These are phyloP conservation scores for Polyommatus icarus DNA, from an alignment of 2,888 invertebrate genomes.

Conservation along the genomic window DNA sequence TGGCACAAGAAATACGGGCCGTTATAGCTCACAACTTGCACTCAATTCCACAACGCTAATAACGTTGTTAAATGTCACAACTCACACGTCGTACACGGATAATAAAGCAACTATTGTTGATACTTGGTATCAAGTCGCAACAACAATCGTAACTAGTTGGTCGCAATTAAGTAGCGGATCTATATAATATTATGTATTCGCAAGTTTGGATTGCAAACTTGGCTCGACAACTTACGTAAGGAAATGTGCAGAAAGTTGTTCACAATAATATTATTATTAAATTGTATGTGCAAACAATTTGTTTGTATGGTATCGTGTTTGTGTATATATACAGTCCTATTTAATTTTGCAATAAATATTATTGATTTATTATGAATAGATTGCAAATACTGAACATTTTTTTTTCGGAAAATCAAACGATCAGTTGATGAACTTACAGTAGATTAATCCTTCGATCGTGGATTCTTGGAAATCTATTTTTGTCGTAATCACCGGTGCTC, in stretches of 20 bases:
- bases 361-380: no score
- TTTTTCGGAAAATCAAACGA: no score
- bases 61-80: constrained; percentile 1
- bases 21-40: constrained; percentile 38
- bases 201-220: constrained; percentile 19
- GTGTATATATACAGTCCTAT: no score
- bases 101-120: constrained; percentile 32
- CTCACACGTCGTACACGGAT: constrained; percentile 4
- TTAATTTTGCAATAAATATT: no score
- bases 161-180: constrained; percentile 29
- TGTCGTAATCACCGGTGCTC: no score
- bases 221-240: not conserved
- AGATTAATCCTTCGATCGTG: no score
- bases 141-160: constrained; percentile 27
- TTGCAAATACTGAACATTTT: no score
- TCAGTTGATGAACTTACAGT: no score
- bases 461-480: no score
- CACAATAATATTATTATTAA: not conserved
- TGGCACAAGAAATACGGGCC: constrained; percentile 22
- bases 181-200: no score
- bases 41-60: constrained; percentile 52
- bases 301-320: no score
- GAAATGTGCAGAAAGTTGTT: not conserved
- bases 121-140: constrained; percentile 10
- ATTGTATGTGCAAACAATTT: no score